Conservation (phyloP, 2,888 invertebrate genomes). For the Lycocerus yunnanus region DNA sequence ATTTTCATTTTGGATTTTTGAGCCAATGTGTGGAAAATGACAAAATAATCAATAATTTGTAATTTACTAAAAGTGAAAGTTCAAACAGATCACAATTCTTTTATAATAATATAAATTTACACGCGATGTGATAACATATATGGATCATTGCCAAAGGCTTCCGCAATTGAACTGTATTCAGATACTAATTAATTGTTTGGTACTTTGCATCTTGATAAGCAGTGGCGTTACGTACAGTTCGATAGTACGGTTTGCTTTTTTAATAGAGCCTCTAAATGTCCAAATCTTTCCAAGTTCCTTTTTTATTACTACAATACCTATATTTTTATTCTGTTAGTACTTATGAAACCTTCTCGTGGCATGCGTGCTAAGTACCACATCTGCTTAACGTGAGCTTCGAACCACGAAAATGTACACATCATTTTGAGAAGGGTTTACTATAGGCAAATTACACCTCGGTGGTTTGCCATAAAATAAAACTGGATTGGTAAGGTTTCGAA, state of each 20-base stretch:
- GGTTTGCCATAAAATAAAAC: too few relatives aligned
- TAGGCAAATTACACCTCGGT: too few relatives aligned
- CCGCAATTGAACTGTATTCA: constrained; percentile 2
- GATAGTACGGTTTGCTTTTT: neutral
- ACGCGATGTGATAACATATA: constrained; percentile 1
- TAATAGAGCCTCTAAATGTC: too few relatives aligned
- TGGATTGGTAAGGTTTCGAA: too few relatives aligned
- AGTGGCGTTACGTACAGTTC: neutral
- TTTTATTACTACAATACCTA: too few relatives aligned
- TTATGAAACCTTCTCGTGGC: too few relatives aligned
- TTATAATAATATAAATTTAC: neutral
- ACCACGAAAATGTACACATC: too few relatives aligned
- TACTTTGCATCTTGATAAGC: neutral
- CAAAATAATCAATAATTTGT: neutral
- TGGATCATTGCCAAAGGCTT: constrained; percentile 3
- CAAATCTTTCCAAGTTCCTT: neutral
- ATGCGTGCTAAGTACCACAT: too few relatives aligned
- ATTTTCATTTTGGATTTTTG: too few relatives aligned
- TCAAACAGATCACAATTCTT: neutral
- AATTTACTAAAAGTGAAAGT: neutral
- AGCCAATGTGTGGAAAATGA: neutral
- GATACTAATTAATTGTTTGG: neutral
- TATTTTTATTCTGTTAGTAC: too few relatives aligned
- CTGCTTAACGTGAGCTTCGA: too few relatives aligned
- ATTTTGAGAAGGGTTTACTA: too few relatives aligned